phyloP scores from a whole-genome alignment of 1,140 invertebrate species.

The Acyrthosiphon pisum region DNA sequence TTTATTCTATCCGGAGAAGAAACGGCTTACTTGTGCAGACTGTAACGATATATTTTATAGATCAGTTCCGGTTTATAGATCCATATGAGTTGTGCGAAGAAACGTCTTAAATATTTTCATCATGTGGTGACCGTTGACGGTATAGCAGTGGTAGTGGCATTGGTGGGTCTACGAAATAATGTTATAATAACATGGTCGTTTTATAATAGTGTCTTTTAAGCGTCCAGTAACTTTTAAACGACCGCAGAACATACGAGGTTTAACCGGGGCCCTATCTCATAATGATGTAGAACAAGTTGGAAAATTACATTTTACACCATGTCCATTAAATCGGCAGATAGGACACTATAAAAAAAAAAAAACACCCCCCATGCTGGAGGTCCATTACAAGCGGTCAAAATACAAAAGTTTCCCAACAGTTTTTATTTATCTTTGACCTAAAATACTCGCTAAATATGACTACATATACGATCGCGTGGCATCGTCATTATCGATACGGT shows the following conservation, averaged over 20 bases:
- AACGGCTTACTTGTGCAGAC: not conserved
- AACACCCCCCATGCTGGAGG: not conserved
- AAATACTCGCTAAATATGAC: not conserved
- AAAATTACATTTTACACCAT: slow-evolving; percentile 21
- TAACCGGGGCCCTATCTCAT: not conserved
- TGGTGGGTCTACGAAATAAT: not conserved
- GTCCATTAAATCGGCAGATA: not conserved
- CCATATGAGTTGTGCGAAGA: not conserved
- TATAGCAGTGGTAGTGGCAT: not conserved
- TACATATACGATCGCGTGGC: not conserved
- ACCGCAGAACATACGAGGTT: not conserved
- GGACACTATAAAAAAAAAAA: not conserved
- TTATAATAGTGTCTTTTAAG: slow-evolving; percentile 28
- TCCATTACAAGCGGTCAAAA: not conserved
- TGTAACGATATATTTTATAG: not conserved
- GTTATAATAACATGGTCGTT: not conserved
- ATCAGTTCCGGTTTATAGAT: not conserved
- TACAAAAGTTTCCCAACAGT: not conserved
- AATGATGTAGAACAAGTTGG: not conserved
- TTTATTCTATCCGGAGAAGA: not conserved
- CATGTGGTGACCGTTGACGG: not conserved
- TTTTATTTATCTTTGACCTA: slow-evolving; percentile 38
- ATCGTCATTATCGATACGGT: not conserved
- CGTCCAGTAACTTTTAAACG: slow-evolving; percentile 40
- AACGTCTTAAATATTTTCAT: not conserved